phyloP scores from a whole-genome alignment of 2,797 vertebrate genomes.

The Tadarida brasiliensis region DNA sequence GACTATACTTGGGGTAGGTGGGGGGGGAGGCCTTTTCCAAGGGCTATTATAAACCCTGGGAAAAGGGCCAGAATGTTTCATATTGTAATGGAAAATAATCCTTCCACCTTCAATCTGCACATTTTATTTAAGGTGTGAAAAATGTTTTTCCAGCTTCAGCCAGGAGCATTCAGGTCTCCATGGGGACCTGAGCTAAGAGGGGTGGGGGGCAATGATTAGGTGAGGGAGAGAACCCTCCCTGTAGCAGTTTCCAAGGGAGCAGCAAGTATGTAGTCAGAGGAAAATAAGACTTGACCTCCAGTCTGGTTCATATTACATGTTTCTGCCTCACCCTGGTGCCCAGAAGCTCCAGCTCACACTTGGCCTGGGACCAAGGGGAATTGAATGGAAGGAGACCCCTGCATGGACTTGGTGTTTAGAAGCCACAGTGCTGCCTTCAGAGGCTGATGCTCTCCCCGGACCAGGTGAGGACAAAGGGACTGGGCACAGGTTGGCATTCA shows the following conservation, averaged over 20 bases:
- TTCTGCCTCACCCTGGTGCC: constrained; percentile 56
- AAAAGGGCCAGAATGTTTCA: constrained; percentile 78
- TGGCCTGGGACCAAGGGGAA: constrained; percentile 9
- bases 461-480: background rate
- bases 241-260: constrained; percentile 66
- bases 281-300: constrained; percentile 68
- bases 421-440: background rate
- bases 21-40: constrained; percentile 56
- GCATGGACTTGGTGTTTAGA: background rate
- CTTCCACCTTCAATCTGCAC: constrained; percentile 78
- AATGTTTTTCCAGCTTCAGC: constrained; percentile 76
- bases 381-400: background rate
- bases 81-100: constrained; percentile 82
- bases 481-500: background rate
- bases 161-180: constrained; percentile 70
- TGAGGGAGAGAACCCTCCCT: constrained; percentile 72
- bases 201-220: constrained; percentile 72
- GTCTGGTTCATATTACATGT: constrained; percentile 50
- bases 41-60: constrained; percentile 76
- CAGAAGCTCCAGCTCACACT: constrained; percentile 61
- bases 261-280: constrained; percentile 52
- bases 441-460: background rate
- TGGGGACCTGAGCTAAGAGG: constrained; percentile 62
- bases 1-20: constrained; percentile 39
- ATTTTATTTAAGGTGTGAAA: constrained; percentile 83